Evolutionary conservation across 1,140 invertebrate species (phyloP), one percentile per base, ranked within the genome.

Genomic region (Stenopsyche tienmushanensis): DNA sequence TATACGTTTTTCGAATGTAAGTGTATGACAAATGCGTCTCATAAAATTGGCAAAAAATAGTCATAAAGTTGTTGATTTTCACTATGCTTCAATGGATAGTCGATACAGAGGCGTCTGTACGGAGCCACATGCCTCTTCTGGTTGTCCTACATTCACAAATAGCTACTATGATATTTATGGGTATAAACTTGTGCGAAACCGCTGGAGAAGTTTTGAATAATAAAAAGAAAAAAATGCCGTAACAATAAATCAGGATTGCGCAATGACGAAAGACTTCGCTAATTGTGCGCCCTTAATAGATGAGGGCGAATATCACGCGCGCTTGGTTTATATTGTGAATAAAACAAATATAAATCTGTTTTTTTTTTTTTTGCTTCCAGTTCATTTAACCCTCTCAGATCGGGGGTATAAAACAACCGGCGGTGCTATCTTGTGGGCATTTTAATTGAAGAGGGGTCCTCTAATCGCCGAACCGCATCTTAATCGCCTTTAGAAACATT

Each of bases 401-500:
- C 39, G 45, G 42, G n/a, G 44, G 45, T 58, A 58, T 58, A 58
- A 45, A 47, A 44, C 25, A 41, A n/a, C 41, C 57, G 59, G 3
- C 9, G 18, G 18, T 29, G 41, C 52, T 57, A 57, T 65, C 63
- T 65, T 25, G 53, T 44, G 53, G 52, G 20, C 63, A 57, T 55
- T 57, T 65, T 65, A 65, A 65, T 65, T 65, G 63, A 65, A 50
- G 63, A 65, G 54, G 63, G 63, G 26, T 65, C 34, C 5, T 25
- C 44, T 65, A 65, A 65, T 65, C 63, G 52, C 25, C 54, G 52
- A 57, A 58, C 45, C 63, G 54, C 63, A 65, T 65, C 63, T 65
- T 65, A 65, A 65, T 65, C 63, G 63, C 63, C 50, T 65, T 58
- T 24, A 39, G 58, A 65, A 57, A 50, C 63, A 65, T 65, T 65